Conservation (phyloP, 1,140 invertebrate genomes). For the Microvelia longipes region DNA sequence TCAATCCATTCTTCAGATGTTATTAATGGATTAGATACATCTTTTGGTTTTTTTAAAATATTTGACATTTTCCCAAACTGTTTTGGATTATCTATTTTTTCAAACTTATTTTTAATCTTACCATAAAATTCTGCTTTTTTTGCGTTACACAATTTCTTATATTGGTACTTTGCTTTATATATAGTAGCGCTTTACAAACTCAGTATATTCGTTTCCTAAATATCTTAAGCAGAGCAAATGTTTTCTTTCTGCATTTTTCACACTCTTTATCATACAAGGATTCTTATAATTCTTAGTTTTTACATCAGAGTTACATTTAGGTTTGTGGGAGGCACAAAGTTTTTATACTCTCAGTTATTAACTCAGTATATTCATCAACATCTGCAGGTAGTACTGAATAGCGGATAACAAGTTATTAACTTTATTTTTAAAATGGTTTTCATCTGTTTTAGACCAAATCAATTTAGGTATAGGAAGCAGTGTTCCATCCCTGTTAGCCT, state of each 20-base stretch:
- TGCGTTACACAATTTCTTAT: not conserved
- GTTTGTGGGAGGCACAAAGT: not conserved
- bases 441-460: not conserved
- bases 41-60: not conserved
- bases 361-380: not conserved
- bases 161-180: not conserved
- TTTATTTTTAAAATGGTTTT: not conserved
- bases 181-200: not conserved
- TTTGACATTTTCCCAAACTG: not conserved
- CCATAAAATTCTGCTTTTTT: not conserved
- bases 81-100: not conserved
- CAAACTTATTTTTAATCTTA: not conserved
- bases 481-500: not conserved
- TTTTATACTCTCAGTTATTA: not conserved
- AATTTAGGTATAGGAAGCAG: not conserved
- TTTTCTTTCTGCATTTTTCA: not conserved
- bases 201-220: not conserved
- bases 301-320: not conserved
- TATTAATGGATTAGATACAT: not conserved
- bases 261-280: not conserved
- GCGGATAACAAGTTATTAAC: not conserved
- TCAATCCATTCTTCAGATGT: not conserved
- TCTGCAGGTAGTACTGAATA: not conserved
- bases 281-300: not conserved
- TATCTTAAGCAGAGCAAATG: not conserved